Evolutionary conservation across 2,113 vertebrate species (phyloP).

Genomic region (Hippocampus abdominalis): DNA sequence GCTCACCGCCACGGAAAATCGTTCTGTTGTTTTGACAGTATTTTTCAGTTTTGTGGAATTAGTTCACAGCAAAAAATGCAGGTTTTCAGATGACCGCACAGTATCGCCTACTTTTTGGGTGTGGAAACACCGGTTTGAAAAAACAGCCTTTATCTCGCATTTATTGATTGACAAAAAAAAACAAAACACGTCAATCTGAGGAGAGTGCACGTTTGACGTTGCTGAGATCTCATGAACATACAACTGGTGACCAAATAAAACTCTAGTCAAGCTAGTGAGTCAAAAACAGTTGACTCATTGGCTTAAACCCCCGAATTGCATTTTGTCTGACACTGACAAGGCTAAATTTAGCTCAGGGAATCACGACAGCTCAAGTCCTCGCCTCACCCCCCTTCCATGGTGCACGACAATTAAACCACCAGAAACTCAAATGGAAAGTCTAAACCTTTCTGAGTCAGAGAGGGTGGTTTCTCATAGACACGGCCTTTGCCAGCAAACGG

Average conservation of each 20-base stretch:
- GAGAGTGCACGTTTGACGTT: too few species aligned
- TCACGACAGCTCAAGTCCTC: slow-evolving; percentile 33
- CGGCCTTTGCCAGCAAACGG: not conserved
- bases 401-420: slow-evolving; percentile 15
- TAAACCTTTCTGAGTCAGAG: slow-evolving; percentile 24
- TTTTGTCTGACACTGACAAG: slow-evolving; percentile 40
- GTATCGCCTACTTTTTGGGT: not conserved
- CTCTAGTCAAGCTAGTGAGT: too few species aligned
- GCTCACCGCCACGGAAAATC: not conserved
- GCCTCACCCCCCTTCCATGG: slow-evolving; percentile 25
- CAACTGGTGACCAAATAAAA: not conserved
- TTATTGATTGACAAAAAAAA: not conserved
- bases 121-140: not conserved
- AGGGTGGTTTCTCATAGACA: slow-evolving; percentile 4
- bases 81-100: not conserved
- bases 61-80: not conserved
- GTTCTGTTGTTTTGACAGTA: not conserved
- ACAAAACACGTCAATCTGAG: too few species aligned
- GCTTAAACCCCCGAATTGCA: slow-evolving; percentile 36
- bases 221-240: not conserved
- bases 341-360: slow-evolving; percentile 54
- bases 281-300: slow-evolving; percentile 21
- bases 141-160: not conserved
- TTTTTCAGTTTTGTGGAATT: too few species aligned
- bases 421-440: slow-evolving; percentile 35